Base-by-base conservation (phyloP, 2,888 invertebrate genomes). In the Gryllus longicercus region DNA sequence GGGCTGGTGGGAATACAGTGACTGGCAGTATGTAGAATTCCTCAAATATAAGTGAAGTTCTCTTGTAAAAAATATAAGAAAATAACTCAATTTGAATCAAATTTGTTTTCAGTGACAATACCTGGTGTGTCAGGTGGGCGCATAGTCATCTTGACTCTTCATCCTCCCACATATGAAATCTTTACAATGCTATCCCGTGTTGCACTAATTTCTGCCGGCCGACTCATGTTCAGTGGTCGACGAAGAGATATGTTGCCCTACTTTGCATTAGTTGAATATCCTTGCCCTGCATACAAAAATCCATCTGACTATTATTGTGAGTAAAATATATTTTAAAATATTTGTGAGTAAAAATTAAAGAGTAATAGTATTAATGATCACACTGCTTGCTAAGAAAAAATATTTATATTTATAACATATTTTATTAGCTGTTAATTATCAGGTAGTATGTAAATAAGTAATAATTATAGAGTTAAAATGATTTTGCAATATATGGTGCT, bases 251-350 rank as follows among this genome's bases (percentile, higher is more conserved):
- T 98, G 93, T 91, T 97, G 86, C 93, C 95, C 85, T 98, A 98
- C 89, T 98, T 98, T 88, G 95, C 94, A 79, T 92, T 93, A 79
- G 92, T 93, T 10, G 97, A 97, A 85, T 98, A 96, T 88, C 97
- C 97, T 2, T 98, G 97, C 87, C 98, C 98, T 18, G 95, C 96
- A 0, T 97, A 95, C 87, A 98, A 98, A 88, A 98, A 98, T 86
- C 97, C 97, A 78, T 96, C 97, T 0, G 98, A 98, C 89, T 98
- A 98, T 87, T 98, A 98, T 86, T 90, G 95, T 96, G 88, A 92
- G 94, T 91, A 49, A 49, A 11, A 49, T 5, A 38, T 38, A 38
- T 3, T 38, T 5, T 5, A 5, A 5, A 5, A 16, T n/a, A 49
- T 50, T 49, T 77, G 16, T 38, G n/a, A 21, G 11, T n/a, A 51